phyloP scores from a whole-genome alignment of 2,797 vertebrate genomes.

The Microcaecilia unicolor region DNA sequence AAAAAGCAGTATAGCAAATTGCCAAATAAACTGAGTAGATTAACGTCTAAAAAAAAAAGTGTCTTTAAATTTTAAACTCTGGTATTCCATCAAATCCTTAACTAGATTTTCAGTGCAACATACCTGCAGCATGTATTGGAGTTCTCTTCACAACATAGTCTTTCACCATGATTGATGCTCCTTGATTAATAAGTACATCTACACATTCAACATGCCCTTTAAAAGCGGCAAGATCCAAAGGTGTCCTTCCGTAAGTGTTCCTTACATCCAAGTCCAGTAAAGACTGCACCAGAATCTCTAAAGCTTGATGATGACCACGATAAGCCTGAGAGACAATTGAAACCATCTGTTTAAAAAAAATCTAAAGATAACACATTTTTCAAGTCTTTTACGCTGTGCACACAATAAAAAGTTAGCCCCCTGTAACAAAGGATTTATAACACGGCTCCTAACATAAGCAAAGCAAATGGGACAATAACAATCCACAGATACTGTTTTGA shows the following conservation, averaged over 20 bases:
- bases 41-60: no score
- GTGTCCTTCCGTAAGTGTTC: conserved; percentile 84
- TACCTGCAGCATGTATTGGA: conserved; percentile 93
- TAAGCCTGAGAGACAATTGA: conserved; percentile 69
- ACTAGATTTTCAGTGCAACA: background rate
- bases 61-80: background rate
- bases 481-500: no score
- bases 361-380: no score
- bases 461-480: no score
- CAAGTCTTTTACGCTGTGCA: no score
- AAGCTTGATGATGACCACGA: conserved; percentile 90
- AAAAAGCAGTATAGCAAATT: background rate
- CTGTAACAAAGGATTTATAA: no score
- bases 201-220: conserved; percentile 96
- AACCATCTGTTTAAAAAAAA: no score
- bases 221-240: conserved; percentile 87
- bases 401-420: no score
- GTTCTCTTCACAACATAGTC: conserved; percentile 90
- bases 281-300: conserved; percentile 93
- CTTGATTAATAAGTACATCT: conserved; percentile 94
- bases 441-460: no score
- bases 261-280: conserved; percentile 92
- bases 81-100: no score
- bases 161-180: conserved; percentile 91
- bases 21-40: no score